Evolutionary conservation across 2,797 vertebrate species (phyloP).

Genomic region (Melopsittacus undulatus): DNA sequence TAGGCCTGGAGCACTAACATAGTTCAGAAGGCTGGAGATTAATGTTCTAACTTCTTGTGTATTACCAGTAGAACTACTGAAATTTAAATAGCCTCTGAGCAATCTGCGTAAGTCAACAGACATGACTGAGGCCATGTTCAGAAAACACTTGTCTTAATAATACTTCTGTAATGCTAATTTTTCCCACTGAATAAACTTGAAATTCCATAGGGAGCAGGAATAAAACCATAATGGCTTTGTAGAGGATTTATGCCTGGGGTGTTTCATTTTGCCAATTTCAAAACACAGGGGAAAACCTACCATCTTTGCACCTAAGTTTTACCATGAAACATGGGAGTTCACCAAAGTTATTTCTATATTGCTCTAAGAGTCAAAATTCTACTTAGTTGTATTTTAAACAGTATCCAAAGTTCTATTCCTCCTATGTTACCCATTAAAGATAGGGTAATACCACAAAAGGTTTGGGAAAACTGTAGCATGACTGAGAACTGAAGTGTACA

Average conservation of each 20-base stretch:
- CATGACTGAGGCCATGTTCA: not conserved
- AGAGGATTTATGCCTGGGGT: not conserved
- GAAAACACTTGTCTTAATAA: not conserved
- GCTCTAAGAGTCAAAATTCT: not conserved
- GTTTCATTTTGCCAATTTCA: not conserved
- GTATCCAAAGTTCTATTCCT: not conserved
- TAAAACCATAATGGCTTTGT: not conserved
- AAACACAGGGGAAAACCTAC: fast-evolving
- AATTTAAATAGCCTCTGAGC: not conserved
- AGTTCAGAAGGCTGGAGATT: not conserved
- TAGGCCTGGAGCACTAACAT: not conserved
- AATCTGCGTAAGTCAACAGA: not conserved
- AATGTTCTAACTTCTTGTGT: not conserved
- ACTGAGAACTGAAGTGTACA: not conserved
- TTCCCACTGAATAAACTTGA: not conserved
- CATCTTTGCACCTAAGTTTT: not conserved
- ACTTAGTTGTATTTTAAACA: not conserved
- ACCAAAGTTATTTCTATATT: not conserved
- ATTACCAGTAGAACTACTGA: not conserved
- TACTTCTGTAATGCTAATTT: not conserved
- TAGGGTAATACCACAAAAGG: not conserved
- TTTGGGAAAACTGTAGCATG: not conserved
- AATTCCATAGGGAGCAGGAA: not conserved
- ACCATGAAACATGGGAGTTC: not conserved
- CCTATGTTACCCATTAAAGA: not conserved